A percentile compares a stretch with the other conserved stretches of the same genome.
Evolutionary conservation across 2,797 vertebrate genomes (phyloP).

Genomic region (Lithobates sylvaticus): DNA sequence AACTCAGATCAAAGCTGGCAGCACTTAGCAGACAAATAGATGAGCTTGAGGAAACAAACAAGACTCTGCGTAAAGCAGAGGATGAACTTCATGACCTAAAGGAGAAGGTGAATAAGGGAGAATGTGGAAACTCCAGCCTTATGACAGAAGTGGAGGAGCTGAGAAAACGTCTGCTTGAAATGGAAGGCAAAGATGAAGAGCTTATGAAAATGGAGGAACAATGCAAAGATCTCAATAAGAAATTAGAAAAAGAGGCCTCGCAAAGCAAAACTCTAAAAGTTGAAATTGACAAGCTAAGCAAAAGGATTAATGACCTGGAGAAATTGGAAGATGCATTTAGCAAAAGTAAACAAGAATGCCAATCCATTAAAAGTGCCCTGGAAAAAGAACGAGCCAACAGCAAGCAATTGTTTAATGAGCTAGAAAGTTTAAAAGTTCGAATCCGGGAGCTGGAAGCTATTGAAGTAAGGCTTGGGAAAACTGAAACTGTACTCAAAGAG

Average conservation of each 20-base stretch:
- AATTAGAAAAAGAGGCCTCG: conserved; percentile 89
- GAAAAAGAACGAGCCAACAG: conserved; percentile 92
- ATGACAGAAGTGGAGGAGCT: conserved; percentile 92
- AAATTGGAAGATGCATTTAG: conserved; percentile 93
- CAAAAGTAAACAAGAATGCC: conserved; percentile 94
- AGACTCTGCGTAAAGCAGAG: conserved; percentile 88
- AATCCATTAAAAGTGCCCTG: conserved; percentile 86
- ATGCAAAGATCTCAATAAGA: conserved; percentile 91
- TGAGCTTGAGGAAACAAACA: conserved; percentile 93
- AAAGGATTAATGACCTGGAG: conserved; percentile 92
- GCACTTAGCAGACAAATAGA: conserved; percentile 90
- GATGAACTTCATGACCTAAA: conserved; percentile 93
- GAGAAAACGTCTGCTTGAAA: conserved; percentile 89
- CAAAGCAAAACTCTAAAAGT: conserved; percentile 87
- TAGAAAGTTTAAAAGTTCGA: conserved; percentile 87
- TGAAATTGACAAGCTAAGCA: conserved; percentile 92
- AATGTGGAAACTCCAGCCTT: conserved; percentile 86
- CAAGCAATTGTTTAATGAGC: conserved; percentile 87
- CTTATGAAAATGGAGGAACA: conserved; percentile 94
- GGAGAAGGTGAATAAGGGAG: conserved; percentile 90
- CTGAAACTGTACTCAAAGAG: conserved; percentile 89
- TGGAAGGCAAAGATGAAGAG: conserved; percentile 97
- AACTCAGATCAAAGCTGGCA: conserved; percentile 89
- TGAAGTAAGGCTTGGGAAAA: conserved; percentile 89
- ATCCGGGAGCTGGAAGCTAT: conserved; percentile 89